A percentile compares a stretch with the other conserved stretches of the same genome.
These are phyloP conservation scores for Stenichneumon culpator DNA, from an alignment of 2,888 invertebrate genomes.

Conservation along the genomic window DNA sequence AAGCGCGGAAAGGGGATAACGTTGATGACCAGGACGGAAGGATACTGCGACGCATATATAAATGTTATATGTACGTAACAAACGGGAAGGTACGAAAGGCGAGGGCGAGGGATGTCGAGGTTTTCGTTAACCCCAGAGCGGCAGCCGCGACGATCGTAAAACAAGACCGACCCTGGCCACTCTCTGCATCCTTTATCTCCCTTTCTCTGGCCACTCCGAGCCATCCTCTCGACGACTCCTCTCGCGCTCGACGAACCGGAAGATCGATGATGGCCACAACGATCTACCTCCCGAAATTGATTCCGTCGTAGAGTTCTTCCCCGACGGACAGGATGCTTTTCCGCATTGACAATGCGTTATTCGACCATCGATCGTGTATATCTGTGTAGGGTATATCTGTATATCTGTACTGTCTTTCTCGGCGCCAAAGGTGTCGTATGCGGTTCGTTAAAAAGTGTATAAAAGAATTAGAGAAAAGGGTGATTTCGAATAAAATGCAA, in stretches of 20 bases:
- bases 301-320: constrained; percentile 47
- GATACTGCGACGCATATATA: not conserved
- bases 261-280: constrained; percentile 53
- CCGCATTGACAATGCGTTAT: not conserved
- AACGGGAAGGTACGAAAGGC: constrained; percentile 42
- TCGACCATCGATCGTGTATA: not conserved
- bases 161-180: constrained; percentile 33
- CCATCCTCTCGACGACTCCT: constrained; percentile 30
- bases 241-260: constrained; percentile 50
- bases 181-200: constrained; percentile 16
- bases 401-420: not conserved
- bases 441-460: not conserved
- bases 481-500: not conserved
- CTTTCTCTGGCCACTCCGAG: constrained; percentile 21
- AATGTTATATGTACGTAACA: not conserved
- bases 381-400: not conserved
- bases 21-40: constrained; percentile 40
- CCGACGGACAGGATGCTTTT: not conserved
- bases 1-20: constrained; percentile 44
- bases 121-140: constrained; percentile 16
- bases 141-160: constrained; percentile 53
- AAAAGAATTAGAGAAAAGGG: no score
- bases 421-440: not conserved
- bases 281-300: constrained; percentile 51
- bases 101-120: constrained; percentile 29